Evolutionary conservation across 1,140 invertebrate species (phyloP).

Genomic region (Lasaia peninsularis): DNA sequence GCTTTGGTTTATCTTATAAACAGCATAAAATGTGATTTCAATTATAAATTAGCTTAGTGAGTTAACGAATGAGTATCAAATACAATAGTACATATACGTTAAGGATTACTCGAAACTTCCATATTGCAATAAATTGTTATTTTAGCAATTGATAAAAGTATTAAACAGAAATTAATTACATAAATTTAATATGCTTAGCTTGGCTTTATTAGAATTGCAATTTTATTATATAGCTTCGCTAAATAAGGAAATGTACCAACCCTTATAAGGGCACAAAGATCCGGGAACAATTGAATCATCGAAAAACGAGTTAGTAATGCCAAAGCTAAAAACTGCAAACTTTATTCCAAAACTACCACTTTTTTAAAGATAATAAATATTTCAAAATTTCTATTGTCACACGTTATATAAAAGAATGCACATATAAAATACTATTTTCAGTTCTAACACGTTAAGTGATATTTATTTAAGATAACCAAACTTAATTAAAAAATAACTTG

Average conservation of each 20-base stretch:
- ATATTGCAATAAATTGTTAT: conserved; percentile 24
- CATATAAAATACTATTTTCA: too few species aligned
- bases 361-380: too few species aligned
- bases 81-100: background rate
- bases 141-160: conserved; percentile 17
- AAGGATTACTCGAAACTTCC: conserved; percentile 23
- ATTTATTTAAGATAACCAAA: too few species aligned
- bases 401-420: too few species aligned
- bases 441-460: too few species aligned
- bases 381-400: too few species aligned
- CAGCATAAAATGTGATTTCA: conserved; percentile 16
- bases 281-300: background rate
- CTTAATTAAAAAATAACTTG: too few species aligned
- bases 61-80: conserved; percentile 7
- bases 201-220: conserved; percentile 21
- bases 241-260: background rate
- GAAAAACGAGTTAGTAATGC: background rate
- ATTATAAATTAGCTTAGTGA: conserved; percentile 15
- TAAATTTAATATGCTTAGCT: conserved; percentile 20
- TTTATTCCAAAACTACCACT: too few species aligned
- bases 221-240: conserved; percentile 9
- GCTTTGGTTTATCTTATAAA: conserved; percentile 1
- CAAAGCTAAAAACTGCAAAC: too few species aligned
- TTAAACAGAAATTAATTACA: conserved; percentile 18
- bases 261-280: background rate